Base-by-base conservation (phyloP, 2,797 vertebrate species). In the Alauda arvensis region DNA sequence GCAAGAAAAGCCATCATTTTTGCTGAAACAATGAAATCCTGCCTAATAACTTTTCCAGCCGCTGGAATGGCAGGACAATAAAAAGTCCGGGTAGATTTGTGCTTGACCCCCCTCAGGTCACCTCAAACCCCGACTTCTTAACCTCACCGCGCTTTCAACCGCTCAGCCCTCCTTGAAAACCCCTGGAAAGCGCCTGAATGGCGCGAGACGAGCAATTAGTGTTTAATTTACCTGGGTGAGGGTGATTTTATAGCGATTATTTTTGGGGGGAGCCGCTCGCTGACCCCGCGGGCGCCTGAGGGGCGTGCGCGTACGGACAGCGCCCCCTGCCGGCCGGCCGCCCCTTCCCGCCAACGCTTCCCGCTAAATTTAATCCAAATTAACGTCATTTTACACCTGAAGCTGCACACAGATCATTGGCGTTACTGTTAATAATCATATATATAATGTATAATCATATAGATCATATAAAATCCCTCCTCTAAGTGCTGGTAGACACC, bases 261-360 rank as follows among this genome's bases (percentile, higher is more conserved):
- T 37, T 59, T 65, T 71, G 68, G 39, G 53, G 69, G 68, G 55
- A 68, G 56, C 37, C 29, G 43, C 42, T n/a, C 26, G 9, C 1
- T 39, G 85, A 75, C 63, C 77, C 25, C 55, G 0, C 14, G 55
- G 76, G 3, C 48, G 3, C 42, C n/a, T 6, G 37, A 20, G 76
- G 68, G 46, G 55, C 9, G 61, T 9, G 55, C 24, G 46, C 9
- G 91, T 78, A 85, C 66, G 51, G 46, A 83, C 77, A 88, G 93
- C 90, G 91, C 93, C 94, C 93, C 89, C 93, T 95, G 94, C 62
- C 76, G 92, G 92, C 74, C 77, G 4, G 1, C 12, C 16, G 19
- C 14, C 34, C 4, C 9, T 18, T 16, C 46, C 34, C 18, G 13
- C 25, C 7, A 39, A 29, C 26, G 6, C 33, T 39, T 18, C 1